A percentile compares a stretch with the other conserved stretches of the same genome.
phyloP scores from a whole-genome alignment of 37 sponge, comb jelly and placozoan genomes.

The Theonella swinhoei region DNA sequence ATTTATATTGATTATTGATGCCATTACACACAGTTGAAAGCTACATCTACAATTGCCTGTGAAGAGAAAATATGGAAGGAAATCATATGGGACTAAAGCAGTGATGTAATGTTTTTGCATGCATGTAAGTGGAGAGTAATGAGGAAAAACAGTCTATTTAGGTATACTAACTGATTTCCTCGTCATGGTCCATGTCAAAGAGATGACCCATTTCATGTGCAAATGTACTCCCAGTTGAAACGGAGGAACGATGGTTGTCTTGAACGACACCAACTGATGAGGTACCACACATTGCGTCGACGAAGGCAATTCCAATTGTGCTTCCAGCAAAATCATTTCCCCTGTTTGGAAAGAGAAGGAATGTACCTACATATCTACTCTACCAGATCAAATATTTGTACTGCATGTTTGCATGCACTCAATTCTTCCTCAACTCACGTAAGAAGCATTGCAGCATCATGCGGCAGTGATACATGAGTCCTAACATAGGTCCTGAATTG shows the following conservation, averaged over 20 bases:
- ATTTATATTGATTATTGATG: background rate
- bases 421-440: background rate
- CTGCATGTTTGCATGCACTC: background rate
- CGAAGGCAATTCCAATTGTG: constrained; percentile 57
- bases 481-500: background rate
- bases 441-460: background rate
- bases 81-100: too few relatives aligned
- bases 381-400: background rate
- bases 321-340: constrained; percentile 39
- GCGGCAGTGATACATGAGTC: background rate
- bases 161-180: constrained; percentile 13
- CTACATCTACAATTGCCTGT: too few relatives aligned
- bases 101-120: too few relatives aligned
- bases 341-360: constrained; percentile 10
- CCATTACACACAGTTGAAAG: too few relatives aligned
- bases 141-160: background rate
- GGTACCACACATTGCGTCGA: constrained; percentile 49
- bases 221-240: constrained; percentile 44
- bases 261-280: constrained; percentile 32
- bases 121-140: too few relatives aligned
- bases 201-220: constrained; percentile 87
- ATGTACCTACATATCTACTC: background rate
- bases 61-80: too few relatives aligned
- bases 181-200: constrained; percentile 77
- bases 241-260: constrained; percentile 24